Base-by-base conservation (phyloP, 2,113 vertebrate genomes). In the Stomatorhinus ivindoensis region DNA sequence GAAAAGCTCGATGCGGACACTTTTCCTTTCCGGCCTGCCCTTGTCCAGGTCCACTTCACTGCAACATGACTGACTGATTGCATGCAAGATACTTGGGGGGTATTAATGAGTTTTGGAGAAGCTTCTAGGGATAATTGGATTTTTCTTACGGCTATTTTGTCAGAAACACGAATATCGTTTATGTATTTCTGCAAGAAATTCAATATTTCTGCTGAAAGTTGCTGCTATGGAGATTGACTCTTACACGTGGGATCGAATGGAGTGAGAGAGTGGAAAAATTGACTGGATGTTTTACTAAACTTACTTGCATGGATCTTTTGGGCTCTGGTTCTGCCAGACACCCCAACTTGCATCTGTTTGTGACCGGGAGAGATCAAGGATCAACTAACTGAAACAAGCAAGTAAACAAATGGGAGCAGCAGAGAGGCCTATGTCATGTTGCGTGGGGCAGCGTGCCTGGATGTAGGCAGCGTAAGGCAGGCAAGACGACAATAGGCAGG, bases 121-220 rank as follows among this genome's bases (percentile, higher is more conserved):
- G 91, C 90, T 89, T 82, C 89, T 84, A 85, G 89, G 86, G 39
- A 90, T 92, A 92, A 92, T 92, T 93, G 93, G 92, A 88, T 93
- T 93, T 93, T 93, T 90, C 91, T 92, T 89, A 82, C 88, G 90
- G 91, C 93, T 91, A 91, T 93, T 91, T 92, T 93, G 89, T 93
- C 90, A 93, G 92, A 92, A 90, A 89, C 91, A 91, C 90, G 89
- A 93, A 92, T 35, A 92, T 93, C 91, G 90, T 92, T 91, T 93
- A 92, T 93, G 92, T 93, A 92, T 92, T 93, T 92, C 86, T 42
- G 86, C 90, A 89, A 90, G 91, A 91, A 93, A 91, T 92, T 92
- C 93, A 89, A 93, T 92, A 90, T 88, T 73, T 47, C 88, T 89
- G 91, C 69, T 87, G 89, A 89, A 87, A 84, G 76, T 83, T 24